Evolutionary conservation across 2,888 invertebrate species (phyloP).

Genomic region (Toxonevra muliebris): DNA sequence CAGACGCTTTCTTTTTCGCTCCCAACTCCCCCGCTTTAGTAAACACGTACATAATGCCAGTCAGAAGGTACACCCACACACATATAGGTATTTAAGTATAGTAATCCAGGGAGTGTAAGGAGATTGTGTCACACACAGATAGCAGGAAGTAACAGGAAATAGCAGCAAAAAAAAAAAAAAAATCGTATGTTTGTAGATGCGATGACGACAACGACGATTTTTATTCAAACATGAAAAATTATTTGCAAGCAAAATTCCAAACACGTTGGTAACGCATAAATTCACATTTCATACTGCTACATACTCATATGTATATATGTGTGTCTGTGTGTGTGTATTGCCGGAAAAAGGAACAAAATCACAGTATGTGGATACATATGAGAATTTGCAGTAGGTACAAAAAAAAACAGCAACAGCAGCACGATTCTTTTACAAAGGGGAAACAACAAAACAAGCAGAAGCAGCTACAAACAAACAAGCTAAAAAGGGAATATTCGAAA

Average conservation of each 20-base stretch:
- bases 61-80: no score
- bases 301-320: background rate
- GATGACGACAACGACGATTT: background rate
- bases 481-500: background rate
- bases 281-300: conserved; percentile 4
- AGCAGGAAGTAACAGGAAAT: no score
- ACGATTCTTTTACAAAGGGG: background rate
- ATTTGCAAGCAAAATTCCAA: conserved; percentile 13
- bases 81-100: no score
- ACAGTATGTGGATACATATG: background rate
- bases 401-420: background rate
- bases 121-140: no score
- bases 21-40: no score
- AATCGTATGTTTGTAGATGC: no score
- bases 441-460: background rate
- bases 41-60: no score
- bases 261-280: conserved; percentile 13
- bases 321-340: background rate
- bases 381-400: background rate
- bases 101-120: no score
- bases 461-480: background rate
- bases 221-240: background rate
- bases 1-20: no score
- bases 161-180: no score
- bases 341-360: background rate